These are phyloP conservation scores for Temnothorax longispinosus DNA, from an alignment of 1,140 invertebrate genomes.

Conservation along the genomic window DNA sequence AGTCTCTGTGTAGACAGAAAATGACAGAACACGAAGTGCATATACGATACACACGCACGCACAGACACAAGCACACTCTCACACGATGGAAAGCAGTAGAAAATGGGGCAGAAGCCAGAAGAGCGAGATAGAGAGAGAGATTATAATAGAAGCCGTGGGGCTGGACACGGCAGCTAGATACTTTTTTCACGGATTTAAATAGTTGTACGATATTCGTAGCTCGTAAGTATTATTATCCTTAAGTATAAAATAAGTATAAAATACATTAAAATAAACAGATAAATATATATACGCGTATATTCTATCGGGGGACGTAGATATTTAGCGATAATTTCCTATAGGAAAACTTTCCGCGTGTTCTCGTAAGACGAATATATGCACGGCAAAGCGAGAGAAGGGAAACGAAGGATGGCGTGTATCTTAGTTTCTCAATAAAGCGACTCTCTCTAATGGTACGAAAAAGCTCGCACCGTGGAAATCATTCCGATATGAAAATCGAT, in stretches of 20 bases:
- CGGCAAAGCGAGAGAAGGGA: background rate
- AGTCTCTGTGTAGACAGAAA: constrained; percentile 1
- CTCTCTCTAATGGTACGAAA: background rate
- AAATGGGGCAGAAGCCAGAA: background rate
- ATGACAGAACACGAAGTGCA: constrained; percentile 1
- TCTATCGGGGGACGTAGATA: constrained; percentile 11
- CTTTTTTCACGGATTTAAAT: constrained; percentile 74
- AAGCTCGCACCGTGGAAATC: background rate
- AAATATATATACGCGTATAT: constrained; percentile 33
- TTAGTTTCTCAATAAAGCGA: background rate
- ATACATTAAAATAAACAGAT: constrained; percentile 25
- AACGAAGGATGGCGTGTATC: background rate
- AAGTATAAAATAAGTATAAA: background rate
- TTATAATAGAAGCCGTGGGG: constrained; percentile 45
- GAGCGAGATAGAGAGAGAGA: constrained; percentile 1
- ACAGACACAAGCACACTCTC: constrained; percentile 22
- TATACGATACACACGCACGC: constrained; percentile 1
- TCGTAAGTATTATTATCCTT: constrained; percentile 31
- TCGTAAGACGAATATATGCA: background rate
- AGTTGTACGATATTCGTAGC: constrained; percentile 54
- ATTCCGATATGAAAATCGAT: constrained; percentile 5
- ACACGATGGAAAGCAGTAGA: constrained; percentile 25
- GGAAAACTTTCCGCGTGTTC: constrained; percentile 36
- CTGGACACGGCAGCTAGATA: constrained; percentile 36
- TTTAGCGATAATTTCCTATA: constrained; percentile 61